Evolutionary conservation across 2,113 vertebrate species (phyloP).

Genomic region (Arizona elegans): DNA sequence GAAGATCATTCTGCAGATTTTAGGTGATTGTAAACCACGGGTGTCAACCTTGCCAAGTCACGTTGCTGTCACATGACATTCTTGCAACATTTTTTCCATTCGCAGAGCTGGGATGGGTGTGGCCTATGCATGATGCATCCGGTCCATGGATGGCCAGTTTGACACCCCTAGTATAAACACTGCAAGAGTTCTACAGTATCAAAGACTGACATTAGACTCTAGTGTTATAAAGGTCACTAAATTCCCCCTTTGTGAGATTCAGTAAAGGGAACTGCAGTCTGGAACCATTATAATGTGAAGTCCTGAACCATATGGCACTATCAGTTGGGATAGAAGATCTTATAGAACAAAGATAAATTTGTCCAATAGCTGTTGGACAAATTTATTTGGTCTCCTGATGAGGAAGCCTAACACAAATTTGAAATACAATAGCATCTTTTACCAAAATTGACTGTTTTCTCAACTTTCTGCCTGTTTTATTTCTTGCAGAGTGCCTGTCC

Average conservation of each 20-base stretch:
- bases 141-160: too few relatives aligned
- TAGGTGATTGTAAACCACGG: background rate
- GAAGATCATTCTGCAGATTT: background rate
- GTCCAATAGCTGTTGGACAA: background rate
- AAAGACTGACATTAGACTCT: background rate
- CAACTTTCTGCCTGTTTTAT: conserved; percentile 33
- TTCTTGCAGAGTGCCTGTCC: conserved; percentile 79
- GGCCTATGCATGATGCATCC: too few relatives aligned
- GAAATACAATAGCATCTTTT: background rate
- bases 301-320: background rate
- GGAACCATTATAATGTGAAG: too few relatives aligned
- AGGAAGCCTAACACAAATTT: background rate
- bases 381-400: background rate
- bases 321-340: background rate
- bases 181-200: background rate
- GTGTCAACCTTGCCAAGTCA: too few relatives aligned
- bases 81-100: too few relatives aligned
- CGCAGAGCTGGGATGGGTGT: too few relatives aligned
- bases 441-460: background rate
- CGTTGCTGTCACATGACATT: too few relatives aligned
- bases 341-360: background rate
- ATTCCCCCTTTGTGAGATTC: background rate
- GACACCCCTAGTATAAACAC: background rate
- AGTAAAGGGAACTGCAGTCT: background rate
- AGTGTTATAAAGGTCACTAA: background rate